Base-by-base conservation (phyloP, 30 jellyfish, hydroid and myxozoan genomes). In the Rhopilema esculentum region DNA sequence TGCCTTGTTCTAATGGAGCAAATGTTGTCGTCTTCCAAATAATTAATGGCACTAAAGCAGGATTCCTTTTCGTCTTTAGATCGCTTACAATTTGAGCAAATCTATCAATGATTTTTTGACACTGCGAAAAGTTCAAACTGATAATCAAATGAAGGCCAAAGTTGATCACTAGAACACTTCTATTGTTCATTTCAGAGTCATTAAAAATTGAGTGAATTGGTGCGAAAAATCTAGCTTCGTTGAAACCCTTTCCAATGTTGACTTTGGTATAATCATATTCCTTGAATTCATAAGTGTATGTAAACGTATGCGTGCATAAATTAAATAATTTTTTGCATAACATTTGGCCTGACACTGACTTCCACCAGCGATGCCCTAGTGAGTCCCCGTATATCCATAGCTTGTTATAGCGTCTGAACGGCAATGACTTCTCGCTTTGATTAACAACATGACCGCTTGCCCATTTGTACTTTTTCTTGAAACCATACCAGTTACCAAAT, bases 11-110 rank as follows among this genome's bases (percentile, higher is more conserved):
- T 24, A 30, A 1, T 19, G 33, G 68, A 16, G 93, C 31, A 30
- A 49, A 28, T 21, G 93, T 69, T 29, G 96, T 66, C 64, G 96
- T 78, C 48, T 67, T 88, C 96, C 96, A 88, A 6, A 88, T 88
- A 26, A 77, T 40, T 19, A 21, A 21, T 4, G 96, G 91, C 80
- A 65, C 2, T 16, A 20, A 31, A 0, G 20, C 40, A 22, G 26
- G 53, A 9, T 29, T 32, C 73, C 24, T 33, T 26, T 27, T 33
- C 20, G 40, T 26, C n/a, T 53, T 50, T 22, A 72, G 20, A 50
- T 29, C 17, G 8, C 26, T 49, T 7, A 77, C 26, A 20, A 77
- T n/a, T 18, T 70, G 27, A 22, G 62, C 68, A 23, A 88, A 71
- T 1, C 31, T 15, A 27, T 78, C 88, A 17, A 88, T 40, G 4